Base-by-base conservation (phyloP, 2,888 invertebrate genomes). In the Diaperis boleti region DNA sequence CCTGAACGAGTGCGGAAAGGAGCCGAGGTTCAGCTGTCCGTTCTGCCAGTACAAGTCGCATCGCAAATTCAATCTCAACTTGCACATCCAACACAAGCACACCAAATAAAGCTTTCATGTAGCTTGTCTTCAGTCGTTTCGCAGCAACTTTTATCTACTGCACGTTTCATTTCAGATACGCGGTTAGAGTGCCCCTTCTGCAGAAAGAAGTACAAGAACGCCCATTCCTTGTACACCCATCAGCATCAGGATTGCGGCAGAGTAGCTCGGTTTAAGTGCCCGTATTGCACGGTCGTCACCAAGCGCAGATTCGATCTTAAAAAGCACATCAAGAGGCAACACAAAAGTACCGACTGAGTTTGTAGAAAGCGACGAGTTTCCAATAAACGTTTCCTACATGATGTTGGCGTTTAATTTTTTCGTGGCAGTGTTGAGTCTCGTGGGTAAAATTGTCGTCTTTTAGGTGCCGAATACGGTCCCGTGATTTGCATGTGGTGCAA, bases 21-120 rank as follows among this genome's bases (percentile, higher is more conserved):
- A 85, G 69, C 87, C 87, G 2, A 85, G 86, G 72, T 86, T 87
- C 74, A 85, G 85, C 69, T 87, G 87, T 66, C 86, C 85, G 37
- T 83, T 85, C 71, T 87, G 87, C 76, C 85, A 85, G 77, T 86
- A 87, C 78, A 85, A 83, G 72, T 86, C 83, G 10, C 83, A 84
- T 57, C 82, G 84, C 69, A 85, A 84, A 72, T 83, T 83, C 74
- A 85, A 85, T 73, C 74, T 85, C 17, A 76, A 82, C 59, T 75
- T 83, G 15, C 85, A 85, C 65, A 82, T 84, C 79, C 81, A 70
- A 82, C 82, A 64, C 81, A 83, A 78, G 72, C 83, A 73, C 78
- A 80, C n/a, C n/a, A n/a, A n/a, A n/a, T n/a, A n/a, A n/a, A n/a
- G n/a, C n/a, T n/a, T n/a, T n/a, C n/a, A n/a, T n/a, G n/a, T n/a